Conservation (phyloP, 2,797 vertebrate species). For the Sebastes vulpes region DNA sequence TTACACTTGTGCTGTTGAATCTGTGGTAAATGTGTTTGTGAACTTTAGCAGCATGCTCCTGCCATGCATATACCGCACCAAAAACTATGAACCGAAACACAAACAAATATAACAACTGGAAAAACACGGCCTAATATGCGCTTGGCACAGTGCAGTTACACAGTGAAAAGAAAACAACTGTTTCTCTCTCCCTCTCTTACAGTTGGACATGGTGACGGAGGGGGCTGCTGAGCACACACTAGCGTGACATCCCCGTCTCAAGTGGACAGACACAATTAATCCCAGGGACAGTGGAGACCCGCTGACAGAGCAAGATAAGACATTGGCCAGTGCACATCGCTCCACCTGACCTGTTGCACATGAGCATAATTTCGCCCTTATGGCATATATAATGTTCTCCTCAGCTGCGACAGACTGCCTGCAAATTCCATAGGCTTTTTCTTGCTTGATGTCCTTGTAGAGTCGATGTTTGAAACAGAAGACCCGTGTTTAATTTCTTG, state of each 20-base stretch:
- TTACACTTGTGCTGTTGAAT: not conserved
- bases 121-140: not conserved
- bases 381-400: constrained; percentile 45
- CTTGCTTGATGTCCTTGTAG: constrained; percentile 4
- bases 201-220: constrained; percentile 19
- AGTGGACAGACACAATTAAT: constrained; percentile 78
- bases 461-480: not conserved
- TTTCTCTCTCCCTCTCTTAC: constrained; percentile 13
- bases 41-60: not conserved
- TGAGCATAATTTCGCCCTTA: constrained; percentile 50
- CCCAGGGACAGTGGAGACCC: constrained; percentile 67
- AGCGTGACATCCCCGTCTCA: constrained; percentile 71
- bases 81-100: not conserved
- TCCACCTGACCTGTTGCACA: constrained; percentile 65
- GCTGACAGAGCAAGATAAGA: constrained; percentile 79
- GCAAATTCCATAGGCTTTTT: not conserved
- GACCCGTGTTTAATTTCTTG: constrained; percentile 12
- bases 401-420: not conserved
- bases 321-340: constrained; percentile 55
- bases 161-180: constrained; percentile 12
- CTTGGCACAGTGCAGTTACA: constrained; percentile 6
- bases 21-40: not conserved
- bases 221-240: constrained; percentile 47
- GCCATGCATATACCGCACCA: not conserved
- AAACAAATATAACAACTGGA: not conserved